Evolutionary conservation across 2,113 vertebrate species (phyloP), one percentile per base, ranked within the genome.

Genomic region (Oxygymnocypris stewartii): DNA sequence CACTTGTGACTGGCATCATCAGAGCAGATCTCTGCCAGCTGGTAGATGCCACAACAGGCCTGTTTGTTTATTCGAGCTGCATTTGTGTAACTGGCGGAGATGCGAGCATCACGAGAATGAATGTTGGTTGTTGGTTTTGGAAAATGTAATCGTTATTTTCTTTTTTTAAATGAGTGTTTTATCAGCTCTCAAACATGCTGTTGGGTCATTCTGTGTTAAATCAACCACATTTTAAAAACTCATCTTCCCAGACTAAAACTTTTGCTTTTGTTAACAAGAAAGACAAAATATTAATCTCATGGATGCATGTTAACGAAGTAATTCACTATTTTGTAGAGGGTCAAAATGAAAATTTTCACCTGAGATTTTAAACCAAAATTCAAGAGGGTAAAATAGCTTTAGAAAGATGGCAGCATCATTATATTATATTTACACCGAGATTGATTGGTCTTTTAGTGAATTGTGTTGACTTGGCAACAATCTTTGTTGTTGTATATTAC

Each of bases 1-100:
- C 83, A 49, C n/a, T 76, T 61, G 83, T n/a, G 73, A 84, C 57
- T 85, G 59, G 42, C 59, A 77, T 65, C 28, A 77, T 65, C 69
- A 44, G 54, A 47, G 57, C 49, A 57, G 51, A 75, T 76, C 35
- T 28, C 16, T 77, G 84, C 84, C 44, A 85, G 40, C 16, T 69
- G 49, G n/a, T 51, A 20, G 31, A 37, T 2, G 4, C 20, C 37
- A 51, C 16, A 74, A 84, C 82, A 84, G 12, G 47, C 67, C 69
- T 63, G 57, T 65, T 37, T 78, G 74, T 49, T 59, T 61, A 75
- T 44, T 47, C 37, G 4, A 31, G 44, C 71, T 25, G 83, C 47
- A 42, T 51, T 85, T 31, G 42, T 76, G 20, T 61, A 59, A 57
- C 54, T 75, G 69, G n/a, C 31, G n/a, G 61, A 31, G 18, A 65